Evolutionary conservation across 1,140 invertebrate species (phyloP).

Genomic region (Caenorhabditis remanei): DNA sequence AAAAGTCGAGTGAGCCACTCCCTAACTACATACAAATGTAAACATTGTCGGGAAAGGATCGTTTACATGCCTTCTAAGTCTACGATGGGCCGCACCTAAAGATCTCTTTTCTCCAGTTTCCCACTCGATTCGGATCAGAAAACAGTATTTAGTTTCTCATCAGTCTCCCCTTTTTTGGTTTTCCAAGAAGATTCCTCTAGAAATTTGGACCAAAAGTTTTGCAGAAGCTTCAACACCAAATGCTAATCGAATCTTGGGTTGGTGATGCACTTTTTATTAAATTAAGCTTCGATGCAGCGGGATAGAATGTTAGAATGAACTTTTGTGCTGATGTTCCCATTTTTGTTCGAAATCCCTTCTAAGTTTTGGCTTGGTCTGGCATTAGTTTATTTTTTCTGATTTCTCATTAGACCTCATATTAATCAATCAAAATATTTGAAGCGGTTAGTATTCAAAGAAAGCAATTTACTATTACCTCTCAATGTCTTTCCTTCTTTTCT

Average conservation of each 20-base stretch:
- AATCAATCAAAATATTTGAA: not conserved
- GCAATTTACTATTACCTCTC: slow-evolving; percentile 8
- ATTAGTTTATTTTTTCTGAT: no score
- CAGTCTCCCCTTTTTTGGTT: not conserved
- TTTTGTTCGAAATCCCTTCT: no score
- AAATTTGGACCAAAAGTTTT: not conserved
- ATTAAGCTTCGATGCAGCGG: not conserved
- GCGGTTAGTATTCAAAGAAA: not conserved
- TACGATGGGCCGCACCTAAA: slow-evolving; percentile 35
- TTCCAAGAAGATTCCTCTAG: no score
- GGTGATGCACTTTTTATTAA: not conserved
- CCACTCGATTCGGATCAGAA: slow-evolving; percentile 5
- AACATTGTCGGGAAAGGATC: slow-evolving; percentile 46
- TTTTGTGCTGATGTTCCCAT: not conserved
- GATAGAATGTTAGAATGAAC: not conserved
- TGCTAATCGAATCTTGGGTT: not conserved
- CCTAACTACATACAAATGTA: slow-evolving; percentile 52
- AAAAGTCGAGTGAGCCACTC: slow-evolving; percentile 55
- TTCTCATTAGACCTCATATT: no score
- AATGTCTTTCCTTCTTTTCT: not conserved
- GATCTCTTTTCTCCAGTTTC: slow-evolving; percentile 4
- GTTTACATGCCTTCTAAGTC: slow-evolving; percentile 53
- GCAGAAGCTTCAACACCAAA: not conserved
- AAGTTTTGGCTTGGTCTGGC: no score
- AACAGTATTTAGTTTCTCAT: not conserved